These are phyloP conservation scores for Frieseomelitta varia DNA, from an alignment of 1,140 invertebrate species.

Conservation along the genomic window DNA sequence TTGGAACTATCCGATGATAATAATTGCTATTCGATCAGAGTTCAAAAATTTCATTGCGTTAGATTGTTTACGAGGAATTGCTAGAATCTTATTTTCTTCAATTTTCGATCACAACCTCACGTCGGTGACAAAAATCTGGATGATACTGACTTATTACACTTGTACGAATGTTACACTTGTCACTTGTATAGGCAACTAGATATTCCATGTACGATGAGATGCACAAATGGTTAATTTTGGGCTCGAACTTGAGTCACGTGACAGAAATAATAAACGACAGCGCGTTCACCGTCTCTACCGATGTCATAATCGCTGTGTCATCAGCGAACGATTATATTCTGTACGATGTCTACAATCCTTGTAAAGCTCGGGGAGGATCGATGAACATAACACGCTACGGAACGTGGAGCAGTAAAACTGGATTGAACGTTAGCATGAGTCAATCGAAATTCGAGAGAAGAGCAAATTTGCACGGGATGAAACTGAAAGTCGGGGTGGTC, in stretches of 20 bases:
- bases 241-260: conserved; percentile 25
- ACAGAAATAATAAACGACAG: conserved; percentile 48
- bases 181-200: conserved; percentile 41
- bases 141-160: neutral
- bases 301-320: conserved; percentile 53
- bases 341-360: conserved; percentile 66
- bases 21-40: neutral
- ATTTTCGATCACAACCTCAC: neutral
- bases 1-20: neutral
- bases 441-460: conserved; percentile 55
- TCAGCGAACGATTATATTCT: conserved; percentile 32
- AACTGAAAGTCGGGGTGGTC: conserved; percentile 49
- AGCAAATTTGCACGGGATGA: conserved; percentile 62
- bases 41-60: neutral
- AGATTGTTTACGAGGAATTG: neutral
- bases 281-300: conserved; percentile 46
- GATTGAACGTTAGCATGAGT: conserved; percentile 39
- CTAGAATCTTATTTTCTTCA: neutral
- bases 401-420: conserved; percentile 43
- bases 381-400: conserved; percentile 58
- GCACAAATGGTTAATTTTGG: conserved; percentile 61
- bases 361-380: conserved; percentile 56
- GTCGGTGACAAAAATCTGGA: neutral
- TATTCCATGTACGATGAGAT: conserved; percentile 55
- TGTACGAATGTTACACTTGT: neutral